A percentile compares a stretch with the other conserved stretches of the same genome.
Conservation (phyloP, 1,140 invertebrate genomes). For the Drosophila biarmipes region DNA sequence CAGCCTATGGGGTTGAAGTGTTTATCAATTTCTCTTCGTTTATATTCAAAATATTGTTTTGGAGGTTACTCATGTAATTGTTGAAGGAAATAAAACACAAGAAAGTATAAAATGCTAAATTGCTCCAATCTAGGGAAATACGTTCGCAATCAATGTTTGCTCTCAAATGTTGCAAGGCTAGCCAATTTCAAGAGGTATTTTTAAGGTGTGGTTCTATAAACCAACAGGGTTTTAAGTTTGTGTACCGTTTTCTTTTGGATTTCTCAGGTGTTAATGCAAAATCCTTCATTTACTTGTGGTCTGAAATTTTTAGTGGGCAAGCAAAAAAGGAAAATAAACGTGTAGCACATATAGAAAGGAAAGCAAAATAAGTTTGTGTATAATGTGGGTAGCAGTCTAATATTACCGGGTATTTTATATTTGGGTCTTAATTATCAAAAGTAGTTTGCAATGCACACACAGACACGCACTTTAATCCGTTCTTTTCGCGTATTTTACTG, state of each 20-base stretch:
- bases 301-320: conserved; percentile 41
- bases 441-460: conserved; percentile 6
- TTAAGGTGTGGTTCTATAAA: conserved; percentile 26
- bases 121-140: conserved; percentile 30
- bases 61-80: conserved; percentile 34
- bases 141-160: conserved; percentile 41
- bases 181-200: conserved; percentile 22
- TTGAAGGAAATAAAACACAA: conserved; percentile 27
- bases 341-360: conserved; percentile 50
- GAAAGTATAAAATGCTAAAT: conserved; percentile 39
- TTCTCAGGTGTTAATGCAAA: conserved; percentile 17
- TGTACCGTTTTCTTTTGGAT: not conserved
- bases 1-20: conserved; percentile 81
- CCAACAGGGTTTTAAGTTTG: conserved; percentile 2
- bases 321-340: conserved; percentile 55
- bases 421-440: conserved; percentile 8
- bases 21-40: conserved; percentile 62
- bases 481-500: not conserved
- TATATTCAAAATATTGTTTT: conserved; percentile 28
- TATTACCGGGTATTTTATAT: conserved; percentile 23
- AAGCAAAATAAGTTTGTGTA: conserved; percentile 52
- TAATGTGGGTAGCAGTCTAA: conserved; percentile 21
- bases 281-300: conserved; percentile 8
- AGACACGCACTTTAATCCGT: conserved; percentile 1
- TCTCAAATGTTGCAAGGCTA: conserved; percentile 41